Evolutionary conservation across 1,140 invertebrate species (phyloP).

Genomic region (Hormaphis cornu): DNA sequence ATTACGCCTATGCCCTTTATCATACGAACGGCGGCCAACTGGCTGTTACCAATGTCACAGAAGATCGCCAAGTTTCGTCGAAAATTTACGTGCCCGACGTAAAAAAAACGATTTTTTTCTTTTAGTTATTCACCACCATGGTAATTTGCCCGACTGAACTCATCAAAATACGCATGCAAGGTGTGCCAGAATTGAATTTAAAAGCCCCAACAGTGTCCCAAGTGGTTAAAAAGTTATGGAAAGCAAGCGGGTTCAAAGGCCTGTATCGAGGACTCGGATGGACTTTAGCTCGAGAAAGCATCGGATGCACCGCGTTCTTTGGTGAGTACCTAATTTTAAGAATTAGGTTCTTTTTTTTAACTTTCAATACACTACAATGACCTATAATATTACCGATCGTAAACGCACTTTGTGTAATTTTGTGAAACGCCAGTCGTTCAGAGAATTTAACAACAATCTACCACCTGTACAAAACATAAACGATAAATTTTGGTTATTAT

Average conservation of each 20-base stretch:
- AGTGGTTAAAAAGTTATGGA: slow-evolving; percentile 71
- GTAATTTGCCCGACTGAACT: slow-evolving; percentile 95
- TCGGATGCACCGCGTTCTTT: slow-evolving; percentile 97
- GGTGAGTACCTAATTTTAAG: no score
- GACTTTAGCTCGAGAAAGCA: slow-evolving; percentile 93
- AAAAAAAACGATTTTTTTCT: no score
- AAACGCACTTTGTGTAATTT: slow-evolving; percentile 77
- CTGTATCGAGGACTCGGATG: slow-evolving; percentile 82
- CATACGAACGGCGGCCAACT: no score
- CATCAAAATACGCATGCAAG: slow-evolving; percentile 94
- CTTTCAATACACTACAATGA: slow-evolving; percentile 54
- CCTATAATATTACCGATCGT: slow-evolving; percentile 65
- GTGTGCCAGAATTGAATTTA: slow-evolving; percentile 61
- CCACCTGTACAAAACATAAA: slow-evolving; percentile 73
- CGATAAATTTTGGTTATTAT: neutral
- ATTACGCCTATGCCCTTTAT: no score
- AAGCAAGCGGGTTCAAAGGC: slow-evolving; percentile 67
- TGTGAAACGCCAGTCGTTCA: slow-evolving; percentile 83
- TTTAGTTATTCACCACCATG: slow-evolving; percentile 82
- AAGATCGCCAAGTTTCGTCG: no score
- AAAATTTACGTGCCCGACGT: no score
- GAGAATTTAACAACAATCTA: slow-evolving; percentile 89
- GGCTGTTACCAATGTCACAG: no score
- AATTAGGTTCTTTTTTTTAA: slow-evolving; percentile 66
- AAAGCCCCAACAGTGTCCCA: neutral